These are phyloP conservation scores for Leptoclinus maculatus DNA, from an alignment of 2,797 vertebrate species.

Conservation along the genomic window DNA sequence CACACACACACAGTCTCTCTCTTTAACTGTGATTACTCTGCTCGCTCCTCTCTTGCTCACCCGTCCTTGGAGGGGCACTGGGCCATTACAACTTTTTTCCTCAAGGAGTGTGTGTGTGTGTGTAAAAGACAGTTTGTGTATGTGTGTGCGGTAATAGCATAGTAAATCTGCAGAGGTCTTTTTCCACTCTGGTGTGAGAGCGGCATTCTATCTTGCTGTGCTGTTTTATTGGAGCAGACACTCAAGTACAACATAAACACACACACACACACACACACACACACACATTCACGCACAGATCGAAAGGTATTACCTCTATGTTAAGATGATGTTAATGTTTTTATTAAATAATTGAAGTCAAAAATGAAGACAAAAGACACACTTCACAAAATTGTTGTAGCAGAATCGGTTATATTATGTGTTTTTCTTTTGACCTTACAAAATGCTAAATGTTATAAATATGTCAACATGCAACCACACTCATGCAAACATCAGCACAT, in stretches of 20 bases:
- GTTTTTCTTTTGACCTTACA: conserved; percentile 23
- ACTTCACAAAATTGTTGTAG: not conserved
- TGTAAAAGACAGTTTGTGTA: conserved; percentile 27
- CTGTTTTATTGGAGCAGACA: conserved; percentile 68
- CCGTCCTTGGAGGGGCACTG: conserved; percentile 77
- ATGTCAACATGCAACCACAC: conserved; percentile 16
- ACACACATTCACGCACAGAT: conserved; percentile 32
- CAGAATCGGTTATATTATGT: not conserved
- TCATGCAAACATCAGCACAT: conserved; percentile 33
- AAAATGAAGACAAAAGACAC: not conserved
- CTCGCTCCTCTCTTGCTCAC: conserved; percentile 57
- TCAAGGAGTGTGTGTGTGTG: conserved; percentile 20
- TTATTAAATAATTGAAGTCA: not conserved
- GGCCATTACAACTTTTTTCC: conserved; percentile 74
- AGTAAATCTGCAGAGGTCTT: conserved; percentile 79
- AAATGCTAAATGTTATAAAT: conserved; percentile 35
- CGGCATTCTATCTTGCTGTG: conserved; percentile 62
- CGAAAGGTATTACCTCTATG: conserved; percentile 23
- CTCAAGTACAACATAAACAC: conserved; percentile 59
- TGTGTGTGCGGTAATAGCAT: conserved; percentile 70
- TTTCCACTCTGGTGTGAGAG: conserved; percentile 71
- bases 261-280: conserved; percentile 35
- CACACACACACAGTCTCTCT: conserved; percentile 35
- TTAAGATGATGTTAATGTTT: conserved; percentile 33
- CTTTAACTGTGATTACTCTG: conserved; percentile 79